Evolutionary conservation across 2,797 vertebrate species (phyloP), one percentile per base, ranked within the genome.

Genomic region (Clarias platycephalus): DNA sequence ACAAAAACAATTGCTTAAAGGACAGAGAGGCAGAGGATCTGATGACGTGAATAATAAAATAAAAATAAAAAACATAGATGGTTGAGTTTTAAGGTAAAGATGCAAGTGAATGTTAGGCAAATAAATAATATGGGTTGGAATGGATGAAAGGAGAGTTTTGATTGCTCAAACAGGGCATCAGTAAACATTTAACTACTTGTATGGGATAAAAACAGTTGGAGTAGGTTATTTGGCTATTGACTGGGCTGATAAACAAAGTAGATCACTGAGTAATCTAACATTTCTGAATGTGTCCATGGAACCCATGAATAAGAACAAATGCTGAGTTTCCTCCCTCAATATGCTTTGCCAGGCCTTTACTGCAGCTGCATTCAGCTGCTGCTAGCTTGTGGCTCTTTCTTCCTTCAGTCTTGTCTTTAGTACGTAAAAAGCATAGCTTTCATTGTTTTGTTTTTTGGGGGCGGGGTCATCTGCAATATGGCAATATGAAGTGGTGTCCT

Each of bases 1-100:
- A 79, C 31, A 63, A 64, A 68, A 28, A 58, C 63, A 40, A 64
- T 40, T 64, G 60, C 40, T 28, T 18, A 80, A 60, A 37, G 80
- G 67, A 15, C 67, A 34, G 26, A 86, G 60, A 83, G 58, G 28
- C 28, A 80, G 49, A 71, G 66, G 66, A 67, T 80, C 67, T 81
- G 34, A 79, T 79, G 53, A 68, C 6, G 6, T 63, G 31, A 49
- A 15, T 31, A 57, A 31, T 4, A 34, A 6, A 62, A 22, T n/a
- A n/a, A n/a, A n/a, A n/a, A n/a, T n/a, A n/a, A 22, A n/a, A 24
- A 10, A 62, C 44, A 4, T 5, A 76, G 49, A 31, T 0, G 26
- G 12, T 40, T 37, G 31, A n/a, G 22, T 37, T 60, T 77, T 34
- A 62, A 58, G 10, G 10, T 58, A 37, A 9, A 28, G 53, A 60